Evolutionary conservation across 2,797 vertebrate species (phyloP), one percentile per base, ranked within the genome.

Genomic region (Pseudochromis fuscus): DNA sequence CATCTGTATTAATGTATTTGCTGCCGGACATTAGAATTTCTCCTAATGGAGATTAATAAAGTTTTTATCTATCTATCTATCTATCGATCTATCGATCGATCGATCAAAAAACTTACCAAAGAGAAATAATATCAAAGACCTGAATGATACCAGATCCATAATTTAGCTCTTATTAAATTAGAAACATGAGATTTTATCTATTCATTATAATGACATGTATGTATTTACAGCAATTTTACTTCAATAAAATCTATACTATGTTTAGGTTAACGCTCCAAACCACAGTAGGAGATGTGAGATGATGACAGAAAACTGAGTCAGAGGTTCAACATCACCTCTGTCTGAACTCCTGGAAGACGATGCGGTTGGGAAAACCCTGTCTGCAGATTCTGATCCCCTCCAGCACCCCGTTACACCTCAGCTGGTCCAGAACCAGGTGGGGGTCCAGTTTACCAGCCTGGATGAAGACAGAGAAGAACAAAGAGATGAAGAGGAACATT

Each of bases 291-390:
- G 19, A 38, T 9, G 2, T n/a, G 1, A 46, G 1, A 46, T 12
- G 8, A 23, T 4, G 3, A 15, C n/a, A n/a, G n/a, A n/a, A n/a
- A n/a, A n/a, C n/a, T n/a, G n/a, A 51, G 25, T 18, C 16, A 31
- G 4, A 30, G 27, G 24, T 16, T 30, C 15, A 7, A 18, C 11
- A 7, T 91, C 24, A 98, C 97, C 97, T 97, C 89, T 98, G 97
- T 79, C 97, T 95, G 83, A 99, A 99, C 75, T 99, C 97, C 93
- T 99, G 97, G 94, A 99, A 99, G 59, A 98, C 94, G 2, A 99
- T 99, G 40, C 97, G 95, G 90, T 99, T 99, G n/a, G 97, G 97
- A 91, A 99, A 99, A 7, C 97, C 97, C 88, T 99, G 97, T 77
- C 97, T 96, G 79, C 97, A 99, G 93, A 99, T 99, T 13, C 97